Evolutionary conservation across 2,113 vertebrate species (phyloP), one percentile per base, ranked within the genome.

Genomic region (Psittacula cyanocephala): DNA sequence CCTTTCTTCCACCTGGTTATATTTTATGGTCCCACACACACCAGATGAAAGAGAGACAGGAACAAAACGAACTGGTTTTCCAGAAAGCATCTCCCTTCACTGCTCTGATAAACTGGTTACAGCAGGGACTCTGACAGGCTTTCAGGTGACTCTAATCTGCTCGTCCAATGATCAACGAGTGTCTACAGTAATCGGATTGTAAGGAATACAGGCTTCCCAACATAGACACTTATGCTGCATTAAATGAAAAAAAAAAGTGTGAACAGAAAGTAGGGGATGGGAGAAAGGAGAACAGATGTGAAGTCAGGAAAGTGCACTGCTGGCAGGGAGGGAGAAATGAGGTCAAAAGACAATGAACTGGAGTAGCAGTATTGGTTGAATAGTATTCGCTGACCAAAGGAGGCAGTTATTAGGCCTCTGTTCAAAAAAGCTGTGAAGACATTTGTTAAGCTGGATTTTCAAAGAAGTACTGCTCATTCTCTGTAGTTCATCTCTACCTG

Each of bases 71-170:
- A 95, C 29, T 43, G 55, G 2, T 71, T 96, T 96, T 88, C 89
- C 91, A 85, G 91, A 89, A 87, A 93, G 69, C 94, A 96, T 96
- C 59, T 97, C 60, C 81, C 72, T 81, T 78, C 52, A 77, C 79
- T 88, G 86, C 77, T 90, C 72, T 59, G 85, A 69, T 77, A 71
- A 95, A 95, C 83, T 87, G 79, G 63, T 88, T 79, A 37, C 60
- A 96, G 89, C 87, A 96, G 52, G 39, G 88, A 67, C 80, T 81
- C 72, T 91, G 87, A 65, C 77, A 93, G 88, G 41, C 94, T 94
- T 95, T 93, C 96, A 97, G 95, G 95, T 94, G 86, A 53, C 95
- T 96, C 64, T 97, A 97, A 97, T 96, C 95, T 96, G 88, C 84
- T 93, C 25, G 3, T 64, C 55, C 43, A 68, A 13, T 69, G 89